Base-by-base conservation (phyloP, 2,113 vertebrate species). In the Callopanchax toddi region DNA sequence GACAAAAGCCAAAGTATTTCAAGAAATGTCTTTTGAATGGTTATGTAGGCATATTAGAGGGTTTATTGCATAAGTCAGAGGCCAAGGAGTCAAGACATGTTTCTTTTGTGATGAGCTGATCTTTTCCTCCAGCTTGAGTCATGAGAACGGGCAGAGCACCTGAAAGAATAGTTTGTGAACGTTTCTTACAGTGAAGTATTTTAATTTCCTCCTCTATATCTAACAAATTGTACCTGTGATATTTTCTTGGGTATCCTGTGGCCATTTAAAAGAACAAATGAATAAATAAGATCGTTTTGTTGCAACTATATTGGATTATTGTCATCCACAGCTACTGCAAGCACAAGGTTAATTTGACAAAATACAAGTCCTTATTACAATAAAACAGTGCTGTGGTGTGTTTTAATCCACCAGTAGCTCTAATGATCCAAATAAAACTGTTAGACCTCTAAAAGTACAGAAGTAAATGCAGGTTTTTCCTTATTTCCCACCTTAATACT, bases 41-140 rank as follows among this genome's bases (percentile, higher is more conserved):
- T 51, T 48, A 69, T 21, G 2, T 40, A 62, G 48, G 45, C 25
- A 42, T 7, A 17, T 15, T 2, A 25, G 0, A 0, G 16, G 13
- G 68, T 76, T 59, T 63, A 69, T 54, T 58, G 22, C 18, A 23
- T 15, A 22, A 72, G 53, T 50, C 20, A 58, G 58, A 13, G 17
- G 36, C 43, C 40, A 11, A n/a, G 40, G 6, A 25, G 29, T 63
- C 40, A 11, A 51, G 52, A 65, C 52, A 52, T 59, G 12, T 17
- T 18, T 17, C 32, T 45, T 76, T 2, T 46, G 21, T 67, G 34
- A 58, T 34, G 25, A 70, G 50, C 11, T 58, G 72, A 48, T n/a
- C 21, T 53, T 53, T 54, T 15, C 29, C 56, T 17, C 18, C 17
- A 22, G 40, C 17, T 11, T 20, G 15, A 0, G 5, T 34, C 16